Conservation (phyloP, 2,113 vertebrate genomes). For the Seriola quinqueradiata region DNA sequence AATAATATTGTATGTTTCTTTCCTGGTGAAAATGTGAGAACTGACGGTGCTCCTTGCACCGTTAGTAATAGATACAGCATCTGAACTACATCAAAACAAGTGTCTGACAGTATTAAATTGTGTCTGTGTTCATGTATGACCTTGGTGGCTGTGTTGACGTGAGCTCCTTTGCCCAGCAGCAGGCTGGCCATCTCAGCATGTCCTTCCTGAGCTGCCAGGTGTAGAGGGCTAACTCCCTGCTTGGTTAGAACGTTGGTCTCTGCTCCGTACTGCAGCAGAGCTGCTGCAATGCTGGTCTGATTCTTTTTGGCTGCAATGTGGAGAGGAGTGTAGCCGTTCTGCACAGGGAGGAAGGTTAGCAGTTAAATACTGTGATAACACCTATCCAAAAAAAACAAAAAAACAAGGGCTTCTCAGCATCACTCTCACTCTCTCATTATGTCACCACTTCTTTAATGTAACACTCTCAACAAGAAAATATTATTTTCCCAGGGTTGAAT, state of each 20-base stretch:
- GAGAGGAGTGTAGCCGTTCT: constrained; percentile 98
- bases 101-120: not conserved
- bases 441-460: not conserved
- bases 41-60: not conserved
- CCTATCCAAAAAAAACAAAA: not conserved
- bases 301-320: constrained; percentile 99
- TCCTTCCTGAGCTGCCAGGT: constrained; percentile 95
- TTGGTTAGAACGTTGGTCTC: constrained; percentile 94
- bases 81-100: not conserved
- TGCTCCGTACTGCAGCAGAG: constrained; percentile 91
- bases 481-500: not conserved
- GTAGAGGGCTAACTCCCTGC: constrained; percentile 94
- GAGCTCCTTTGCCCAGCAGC: constrained; percentile 91
- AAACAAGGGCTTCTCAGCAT: not conserved
- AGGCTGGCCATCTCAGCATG: constrained; percentile 92
- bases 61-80: not conserved
- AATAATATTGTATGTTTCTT: not conserved
- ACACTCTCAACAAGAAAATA: not conserved
- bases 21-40: not conserved
- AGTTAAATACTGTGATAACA: constrained; percentile 1
- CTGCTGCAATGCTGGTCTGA: constrained; percentile 91
- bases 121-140: constrained; percentile 72
- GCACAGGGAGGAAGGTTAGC: not conserved
- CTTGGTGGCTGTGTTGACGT: constrained; percentile 92
- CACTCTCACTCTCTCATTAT: not conserved